Conservation (phyloP, 1,140 invertebrate genomes). For the Pemphigus obesinymphae region DNA sequence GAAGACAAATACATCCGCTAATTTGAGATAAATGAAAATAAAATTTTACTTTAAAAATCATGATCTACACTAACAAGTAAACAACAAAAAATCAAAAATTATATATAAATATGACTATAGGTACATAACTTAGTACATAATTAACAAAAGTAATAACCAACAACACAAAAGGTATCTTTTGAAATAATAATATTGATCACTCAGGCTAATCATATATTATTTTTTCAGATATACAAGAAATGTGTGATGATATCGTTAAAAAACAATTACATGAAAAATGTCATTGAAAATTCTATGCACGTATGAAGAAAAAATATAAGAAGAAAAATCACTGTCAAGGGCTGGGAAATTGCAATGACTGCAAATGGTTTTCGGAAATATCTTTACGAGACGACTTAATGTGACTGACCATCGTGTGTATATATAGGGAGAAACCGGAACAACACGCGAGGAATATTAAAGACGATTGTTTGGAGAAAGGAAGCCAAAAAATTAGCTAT, state of each 20-base stretch:
- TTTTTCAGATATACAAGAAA: no score
- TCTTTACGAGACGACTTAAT: slow-evolving; percentile 28
- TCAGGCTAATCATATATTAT: no score
- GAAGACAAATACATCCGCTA: no score
- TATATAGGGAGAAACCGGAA: neutral
- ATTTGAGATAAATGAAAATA: no score
- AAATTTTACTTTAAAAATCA: no score
- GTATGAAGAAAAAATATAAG: neutral
- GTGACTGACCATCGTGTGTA: neutral
- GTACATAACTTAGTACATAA: no score
- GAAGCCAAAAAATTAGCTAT: neutral
- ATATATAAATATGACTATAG: no score
- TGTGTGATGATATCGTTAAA: slow-evolving; percentile 12
- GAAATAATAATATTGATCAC: neutral
- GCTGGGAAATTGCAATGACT: neutral
- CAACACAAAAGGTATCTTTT: neutral
- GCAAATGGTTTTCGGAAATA: slow-evolving; percentile 14
- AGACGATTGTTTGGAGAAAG: neutral
- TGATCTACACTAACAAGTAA: no score
- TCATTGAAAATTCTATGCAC: neutral
- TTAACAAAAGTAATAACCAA: no score
- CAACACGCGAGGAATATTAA: slow-evolving; percentile 15
- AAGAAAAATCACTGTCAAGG: neutral
- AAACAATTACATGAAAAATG: slow-evolving; percentile 21
- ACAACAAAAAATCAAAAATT: no score